Base-by-base conservation (phyloP, 2,888 invertebrate species). In the Eilema griseolum region DNA sequence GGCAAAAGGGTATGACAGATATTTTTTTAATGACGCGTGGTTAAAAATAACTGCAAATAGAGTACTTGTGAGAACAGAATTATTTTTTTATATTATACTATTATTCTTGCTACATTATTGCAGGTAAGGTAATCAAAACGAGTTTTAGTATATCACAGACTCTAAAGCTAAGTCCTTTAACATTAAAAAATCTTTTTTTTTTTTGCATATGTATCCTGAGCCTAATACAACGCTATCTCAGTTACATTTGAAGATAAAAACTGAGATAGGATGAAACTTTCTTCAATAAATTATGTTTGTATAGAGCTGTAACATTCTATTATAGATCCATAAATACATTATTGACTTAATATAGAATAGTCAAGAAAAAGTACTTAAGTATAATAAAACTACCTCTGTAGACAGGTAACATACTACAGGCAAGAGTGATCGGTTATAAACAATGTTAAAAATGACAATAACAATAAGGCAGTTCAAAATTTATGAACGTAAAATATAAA, bases 371-470 rank as follows among this genome's bases (percentile, higher is more conserved):
- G 83, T 89, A 90, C 87, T 85, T 88, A 85, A 14, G n/a, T 26
- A 65, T 65, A 69, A 79, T 61, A 81, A 83, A 76, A 84, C 83
- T 82, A 86, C 86, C 86, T 88, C 86, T 83, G 81, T 78, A 85
- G 80, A 81, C 87, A 90, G 89, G 88, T 91, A 91, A 90, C 85
- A 82, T 82, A 71, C 86, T 70, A 86, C 88, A 90, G 93, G 93
- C 93, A 93, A 93, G 93, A 92, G 90, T 84, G 77, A 85, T 86
- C 81, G 76, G 73, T 69, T 80, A 75, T 77, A 81, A 80, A 82
- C 80, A 76, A 83, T 75, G 69, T 67, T 71, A 73, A 79, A 78
- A 74, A 73, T 82, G 81, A 80, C 76, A 79, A 80, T 83, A 79
- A 81, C 77, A 77, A 76, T 73, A 76, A 86, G 91, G 91, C 91